Evolutionary conservation across 2,888 invertebrate genomes (phyloP).

Genomic region (Callimorpha dominula): DNA sequence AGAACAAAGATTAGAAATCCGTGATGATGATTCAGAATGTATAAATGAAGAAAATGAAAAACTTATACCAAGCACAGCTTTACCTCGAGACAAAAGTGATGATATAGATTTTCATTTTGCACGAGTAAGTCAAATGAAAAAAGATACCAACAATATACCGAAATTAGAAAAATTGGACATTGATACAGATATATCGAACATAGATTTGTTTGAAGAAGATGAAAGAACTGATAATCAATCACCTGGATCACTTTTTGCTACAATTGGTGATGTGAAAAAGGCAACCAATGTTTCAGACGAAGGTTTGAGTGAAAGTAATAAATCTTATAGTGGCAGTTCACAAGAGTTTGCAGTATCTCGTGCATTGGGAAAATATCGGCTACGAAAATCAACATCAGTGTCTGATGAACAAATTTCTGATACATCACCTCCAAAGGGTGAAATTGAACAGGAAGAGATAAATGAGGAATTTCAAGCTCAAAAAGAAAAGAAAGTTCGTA

Average conservation of each 20-base stretch:
- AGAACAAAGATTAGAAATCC: conserved; percentile 77
- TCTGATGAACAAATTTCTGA: conserved; percentile 89
- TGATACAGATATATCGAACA: conserved; percentile 87
- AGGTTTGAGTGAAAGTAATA: conserved; percentile 83
- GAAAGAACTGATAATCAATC: conserved; percentile 88
- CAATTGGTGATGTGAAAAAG: conserved; percentile 91
- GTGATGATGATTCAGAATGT: conserved; percentile 68
- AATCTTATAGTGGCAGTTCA: conserved; percentile 88
- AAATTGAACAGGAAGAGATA: conserved; percentile 64
- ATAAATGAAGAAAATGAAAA: conserved; percentile 76
- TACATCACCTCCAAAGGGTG: conserved; percentile 75
- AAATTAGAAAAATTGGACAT: conserved; percentile 85
- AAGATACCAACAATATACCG: conserved; percentile 71
- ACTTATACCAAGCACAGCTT: conserved; percentile 52
- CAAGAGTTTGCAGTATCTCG: conserved; percentile 95
- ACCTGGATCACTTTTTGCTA: conserved; percentile 90
- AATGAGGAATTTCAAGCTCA: conserved; percentile 60
- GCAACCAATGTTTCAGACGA: conserved; percentile 88
- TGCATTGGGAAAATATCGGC: conserved; percentile 92
- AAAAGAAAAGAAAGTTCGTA: conserved; percentile 69
- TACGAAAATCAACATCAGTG: conserved; percentile 90
- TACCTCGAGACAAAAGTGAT: conserved; percentile 82
- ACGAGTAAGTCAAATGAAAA: conserved; percentile 85
- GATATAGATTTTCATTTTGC: conserved; percentile 85
- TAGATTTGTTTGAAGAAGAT: conserved; percentile 87